These are phyloP conservation scores for Laspeyria flexula DNA, from an alignment of 2,888 invertebrate species.

Conservation along the genomic window DNA sequence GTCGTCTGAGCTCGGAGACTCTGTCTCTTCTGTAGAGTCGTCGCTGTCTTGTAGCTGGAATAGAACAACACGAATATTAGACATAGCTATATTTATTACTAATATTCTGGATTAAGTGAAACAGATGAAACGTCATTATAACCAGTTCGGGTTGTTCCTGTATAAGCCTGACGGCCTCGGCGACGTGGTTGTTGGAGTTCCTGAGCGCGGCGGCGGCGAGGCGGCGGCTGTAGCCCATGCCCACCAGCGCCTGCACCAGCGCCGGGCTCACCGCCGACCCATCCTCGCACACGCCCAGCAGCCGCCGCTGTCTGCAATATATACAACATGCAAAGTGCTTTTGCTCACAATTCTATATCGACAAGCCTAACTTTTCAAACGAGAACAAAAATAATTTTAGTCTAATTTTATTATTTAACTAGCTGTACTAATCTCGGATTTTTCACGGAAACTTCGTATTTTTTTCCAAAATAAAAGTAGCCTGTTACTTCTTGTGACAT, in stretches of 20 bases:
- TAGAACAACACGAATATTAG: background rate
- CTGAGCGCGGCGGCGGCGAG: conserved; percentile 87
- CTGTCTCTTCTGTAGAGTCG: conserved; percentile 50
- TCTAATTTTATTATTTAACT: too few species aligned
- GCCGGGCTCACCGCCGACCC: conserved; percentile 83
- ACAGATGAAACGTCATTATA: conserved; percentile 4
- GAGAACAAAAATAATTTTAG: too few species aligned
- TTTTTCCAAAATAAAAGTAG: too few species aligned
- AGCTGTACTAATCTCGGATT: too few species aligned
- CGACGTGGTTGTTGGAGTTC: conserved; percentile 89
- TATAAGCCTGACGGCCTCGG: conserved; percentile 87
- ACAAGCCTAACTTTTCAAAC: too few species aligned
- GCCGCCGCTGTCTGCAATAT: conserved; percentile 72
- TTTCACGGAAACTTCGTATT: too few species aligned
- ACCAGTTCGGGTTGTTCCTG: conserved; percentile 87
- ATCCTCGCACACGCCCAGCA: conserved; percentile 86
- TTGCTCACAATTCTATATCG: too few species aligned
- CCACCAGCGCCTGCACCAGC: conserved; percentile 82
- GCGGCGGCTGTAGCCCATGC: conserved; percentile 89
- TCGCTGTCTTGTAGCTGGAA: conserved; percentile 56
- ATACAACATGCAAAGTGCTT: background rate
- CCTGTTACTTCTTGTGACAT: too few species aligned
- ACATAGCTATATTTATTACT: background rate
- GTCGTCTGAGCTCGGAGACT: conserved; percentile 54
- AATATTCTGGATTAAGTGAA: too few species aligned